These are phyloP conservation scores for Scotopteryx bipunctaria DNA, from an alignment of 2,888 invertebrate species.

Conservation along the genomic window DNA sequence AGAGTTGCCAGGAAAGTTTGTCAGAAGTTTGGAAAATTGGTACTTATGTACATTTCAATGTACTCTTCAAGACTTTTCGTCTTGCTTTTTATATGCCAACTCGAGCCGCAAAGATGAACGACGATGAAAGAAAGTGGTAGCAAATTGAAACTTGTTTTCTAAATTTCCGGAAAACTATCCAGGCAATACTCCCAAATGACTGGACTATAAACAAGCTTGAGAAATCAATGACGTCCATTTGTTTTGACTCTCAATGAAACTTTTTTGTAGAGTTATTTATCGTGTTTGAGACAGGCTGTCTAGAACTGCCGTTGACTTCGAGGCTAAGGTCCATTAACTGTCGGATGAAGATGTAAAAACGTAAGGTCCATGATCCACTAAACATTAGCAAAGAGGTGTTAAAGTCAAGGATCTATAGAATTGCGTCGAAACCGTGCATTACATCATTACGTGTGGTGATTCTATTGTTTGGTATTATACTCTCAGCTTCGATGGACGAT, in stretches of 20 bases:
- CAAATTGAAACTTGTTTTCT: too few species aligned
- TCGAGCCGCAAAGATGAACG: too few species aligned
- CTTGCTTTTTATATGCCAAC: too few species aligned
- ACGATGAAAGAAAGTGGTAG: too few species aligned
- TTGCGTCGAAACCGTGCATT: neutral
- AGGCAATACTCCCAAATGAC: too few species aligned
- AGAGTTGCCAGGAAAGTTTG: too few species aligned
- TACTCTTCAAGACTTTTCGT: too few species aligned
- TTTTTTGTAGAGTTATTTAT: conserved; percentile 3
- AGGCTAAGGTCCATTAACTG: conserved; percentile 13
- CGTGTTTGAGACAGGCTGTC: conserved; percentile 16
- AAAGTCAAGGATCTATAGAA: neutral
- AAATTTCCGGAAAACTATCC: too few species aligned
- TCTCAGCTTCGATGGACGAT: conserved; percentile 9
- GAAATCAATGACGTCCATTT: conserved; percentile 3
- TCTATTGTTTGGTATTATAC: neutral
- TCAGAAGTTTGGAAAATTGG: too few species aligned
- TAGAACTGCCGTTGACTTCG: conserved; percentile 3
- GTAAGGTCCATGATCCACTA: conserved; percentile 1
- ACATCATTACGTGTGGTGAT: neutral
- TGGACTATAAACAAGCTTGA: neutral
- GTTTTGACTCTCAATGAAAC: conserved; percentile 4
- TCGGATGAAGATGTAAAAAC: conserved; percentile 18
- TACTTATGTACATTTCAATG: too few species aligned
- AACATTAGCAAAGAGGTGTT: neutral